Percentiles rank a stretch among this genome's conserved stretches.
Evolutionary conservation across 2,888 invertebrate genomes (phyloP).

Genomic region (Melanophora roralis): DNA sequence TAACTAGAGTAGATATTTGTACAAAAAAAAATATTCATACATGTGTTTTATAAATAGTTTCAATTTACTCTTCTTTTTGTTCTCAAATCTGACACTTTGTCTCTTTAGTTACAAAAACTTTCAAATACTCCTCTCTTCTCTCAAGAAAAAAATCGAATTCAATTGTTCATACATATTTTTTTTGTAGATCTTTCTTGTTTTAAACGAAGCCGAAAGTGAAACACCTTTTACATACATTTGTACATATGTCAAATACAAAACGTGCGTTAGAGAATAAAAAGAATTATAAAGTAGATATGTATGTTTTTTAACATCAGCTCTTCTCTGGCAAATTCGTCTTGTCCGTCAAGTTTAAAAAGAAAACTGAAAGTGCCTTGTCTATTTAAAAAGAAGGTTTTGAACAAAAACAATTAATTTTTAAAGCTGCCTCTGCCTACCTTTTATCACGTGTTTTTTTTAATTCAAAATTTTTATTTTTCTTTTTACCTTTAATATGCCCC

Average conservation of each 20-base stretch:
- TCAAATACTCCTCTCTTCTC: background rate
- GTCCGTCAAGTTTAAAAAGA: no score
- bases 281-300: no score
- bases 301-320: no score
- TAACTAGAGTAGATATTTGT: background rate
- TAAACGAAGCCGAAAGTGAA: constrained; percentile 43
- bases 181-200: constrained; percentile 34
- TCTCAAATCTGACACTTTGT: background rate
- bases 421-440: background rate
- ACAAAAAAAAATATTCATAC: constrained; percentile 31
- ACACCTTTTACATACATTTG: background rate
- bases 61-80: constrained; percentile 19
- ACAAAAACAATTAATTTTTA: background rate
- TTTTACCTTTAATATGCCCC: background rate
- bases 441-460: constrained; percentile 38
- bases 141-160: background rate
- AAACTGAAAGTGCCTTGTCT: constrained; percentile 30
- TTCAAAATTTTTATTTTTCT: background rate
- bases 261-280: constrained; percentile 5
- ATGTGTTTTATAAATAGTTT: constrained; percentile 60
- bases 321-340: no score
- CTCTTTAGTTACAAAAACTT: background rate
- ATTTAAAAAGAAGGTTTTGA: background rate
- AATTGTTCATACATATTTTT: constrained; percentile 11
- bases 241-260: no score